Conservation (phyloP, 2,797 vertebrate genomes). For the Acomys russatus region DNA sequence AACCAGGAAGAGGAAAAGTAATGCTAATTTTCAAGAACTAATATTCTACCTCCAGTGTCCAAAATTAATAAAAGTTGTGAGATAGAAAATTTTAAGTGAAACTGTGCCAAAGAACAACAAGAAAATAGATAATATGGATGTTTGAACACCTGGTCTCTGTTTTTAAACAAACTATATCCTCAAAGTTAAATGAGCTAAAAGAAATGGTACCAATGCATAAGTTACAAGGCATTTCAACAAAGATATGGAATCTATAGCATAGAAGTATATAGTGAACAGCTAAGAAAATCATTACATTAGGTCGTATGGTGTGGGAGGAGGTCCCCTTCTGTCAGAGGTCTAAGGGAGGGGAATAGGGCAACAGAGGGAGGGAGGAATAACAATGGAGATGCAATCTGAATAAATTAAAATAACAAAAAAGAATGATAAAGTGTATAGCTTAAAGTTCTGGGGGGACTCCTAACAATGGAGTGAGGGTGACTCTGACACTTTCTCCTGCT, state of each 20-base stretch:
- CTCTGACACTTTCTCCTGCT: neutral
- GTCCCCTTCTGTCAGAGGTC: no score
- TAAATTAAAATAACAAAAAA: no score
- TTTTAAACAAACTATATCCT: conserved; percentile 27
- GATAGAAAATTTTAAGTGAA: neutral
- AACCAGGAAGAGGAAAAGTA: neutral
- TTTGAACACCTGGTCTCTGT: neutral
- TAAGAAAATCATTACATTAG: neutral
- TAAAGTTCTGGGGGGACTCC: neutral
- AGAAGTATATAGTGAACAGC: neutral
- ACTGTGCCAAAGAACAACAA: neutral
- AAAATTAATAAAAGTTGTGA: neutral
- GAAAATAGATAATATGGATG: neutral
- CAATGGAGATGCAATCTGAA: no score
- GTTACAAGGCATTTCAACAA: neutral
- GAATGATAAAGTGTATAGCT: neutral
- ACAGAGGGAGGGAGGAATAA: no score
- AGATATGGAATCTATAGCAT: neutral
- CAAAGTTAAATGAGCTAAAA: conserved; percentile 10
- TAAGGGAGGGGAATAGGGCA: no score
- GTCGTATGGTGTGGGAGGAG: no score
- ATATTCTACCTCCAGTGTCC: neutral
- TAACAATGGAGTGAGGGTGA: neutral
- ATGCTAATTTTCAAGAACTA: neutral
- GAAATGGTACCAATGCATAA: neutral